phyloP scores from a whole-genome alignment of 2,113 vertebrate species.

The Phylloscopus trochilus region DNA sequence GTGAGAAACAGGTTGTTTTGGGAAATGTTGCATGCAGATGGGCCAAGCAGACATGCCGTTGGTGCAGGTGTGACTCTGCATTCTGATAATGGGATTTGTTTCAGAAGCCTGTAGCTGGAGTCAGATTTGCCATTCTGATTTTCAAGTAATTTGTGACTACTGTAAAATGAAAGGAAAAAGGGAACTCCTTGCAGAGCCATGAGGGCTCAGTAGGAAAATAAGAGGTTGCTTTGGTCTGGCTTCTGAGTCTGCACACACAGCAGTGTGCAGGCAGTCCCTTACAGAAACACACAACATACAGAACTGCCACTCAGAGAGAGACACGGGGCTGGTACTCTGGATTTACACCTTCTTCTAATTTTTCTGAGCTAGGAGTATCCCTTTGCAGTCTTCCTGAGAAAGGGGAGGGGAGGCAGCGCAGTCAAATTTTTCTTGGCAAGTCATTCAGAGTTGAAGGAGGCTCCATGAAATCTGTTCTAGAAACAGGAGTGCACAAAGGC shows the following conservation, averaged over 20 bases:
- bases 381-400: not conserved
- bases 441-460: not conserved
- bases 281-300: not conserved
- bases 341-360: not conserved
- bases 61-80: slow-evolving; percentile 39
- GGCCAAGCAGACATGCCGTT: slow-evolving; percentile 14
- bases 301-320: not conserved
- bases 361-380: not conserved
- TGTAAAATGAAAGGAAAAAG: not conserved
- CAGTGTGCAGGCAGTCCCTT: not conserved
- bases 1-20: slow-evolving; percentile 32
- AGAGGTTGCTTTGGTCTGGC: not conserved
- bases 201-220: not conserved
- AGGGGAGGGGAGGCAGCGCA: not conserved
- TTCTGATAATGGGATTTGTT: not conserved
- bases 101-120: not conserved
- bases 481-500: not conserved
- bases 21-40: slow-evolving; percentile 14
- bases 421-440: not conserved
- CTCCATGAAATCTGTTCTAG: not conserved
- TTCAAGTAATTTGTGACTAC: not conserved
- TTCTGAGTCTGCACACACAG: not conserved
- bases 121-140: slow-evolving; percentile 42
- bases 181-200: not conserved
- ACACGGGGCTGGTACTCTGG: not conserved